Evolutionary conservation across 30 jellyfish, hydroid and myxozoan species (phyloP).

Genomic region (Nemopilema nomurai): DNA sequence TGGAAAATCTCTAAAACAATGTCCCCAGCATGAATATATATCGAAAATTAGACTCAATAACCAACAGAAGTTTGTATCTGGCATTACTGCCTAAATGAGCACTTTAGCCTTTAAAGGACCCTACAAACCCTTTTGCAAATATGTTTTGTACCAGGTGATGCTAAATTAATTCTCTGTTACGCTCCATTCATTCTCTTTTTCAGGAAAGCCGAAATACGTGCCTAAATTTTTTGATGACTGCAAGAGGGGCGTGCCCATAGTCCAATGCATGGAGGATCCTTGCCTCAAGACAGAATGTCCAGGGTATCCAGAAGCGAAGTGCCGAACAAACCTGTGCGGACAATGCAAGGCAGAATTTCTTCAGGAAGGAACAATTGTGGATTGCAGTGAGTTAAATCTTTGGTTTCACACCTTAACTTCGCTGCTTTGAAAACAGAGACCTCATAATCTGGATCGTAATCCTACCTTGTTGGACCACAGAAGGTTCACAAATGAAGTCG

Average conservation of each 20-base stretch:
- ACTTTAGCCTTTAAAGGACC: no score
- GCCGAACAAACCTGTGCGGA: conserved; percentile 74
- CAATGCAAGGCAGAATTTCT: conserved; percentile 71
- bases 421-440: background rate
- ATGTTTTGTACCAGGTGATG: background rate
- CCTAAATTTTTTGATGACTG: conserved; percentile 57
- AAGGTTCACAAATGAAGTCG: no score
- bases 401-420: background rate
- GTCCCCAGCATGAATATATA: no score
- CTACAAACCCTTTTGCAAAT: no score
- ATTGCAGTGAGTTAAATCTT: conserved; percentile 31
- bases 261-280: conserved; percentile 59
- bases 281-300: conserved; percentile 68
- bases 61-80: no score
- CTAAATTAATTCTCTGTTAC: background rate
- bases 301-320: conserved; percentile 68
- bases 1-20: no score
- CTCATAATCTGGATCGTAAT: no score
- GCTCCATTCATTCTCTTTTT: background rate
- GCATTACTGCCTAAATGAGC: no score
- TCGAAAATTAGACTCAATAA: no score
- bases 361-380: conserved; percentile 46
- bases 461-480: no score
- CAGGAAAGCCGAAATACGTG: conserved; percentile 27
- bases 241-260: conserved; percentile 54